phyloP scores from a whole-genome alignment of 2,888 invertebrate genomes.

The Lasioglossum zephyrum region DNA sequence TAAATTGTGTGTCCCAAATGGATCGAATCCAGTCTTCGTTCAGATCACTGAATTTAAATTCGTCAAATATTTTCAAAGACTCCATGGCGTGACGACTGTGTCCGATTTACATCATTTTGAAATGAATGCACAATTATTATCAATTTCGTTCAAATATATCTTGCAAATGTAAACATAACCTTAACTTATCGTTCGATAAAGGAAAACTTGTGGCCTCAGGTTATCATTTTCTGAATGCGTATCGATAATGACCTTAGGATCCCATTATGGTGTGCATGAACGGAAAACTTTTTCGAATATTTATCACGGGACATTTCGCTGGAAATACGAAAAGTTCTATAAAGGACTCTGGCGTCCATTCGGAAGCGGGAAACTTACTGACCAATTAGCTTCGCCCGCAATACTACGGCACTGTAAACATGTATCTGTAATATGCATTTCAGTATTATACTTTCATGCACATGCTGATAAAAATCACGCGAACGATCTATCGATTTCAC shows the following conservation, averaged over 20 bases:
- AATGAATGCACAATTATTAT: slow-evolving; percentile 49
- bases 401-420: background rate
- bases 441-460: background rate
- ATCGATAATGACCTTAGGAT: slow-evolving; percentile 49
- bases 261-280: slow-evolving; percentile 16
- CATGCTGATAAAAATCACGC: background rate
- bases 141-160: slow-evolving; percentile 45
- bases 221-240: slow-evolving; percentile 66
- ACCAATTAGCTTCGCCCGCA: slow-evolving; percentile 48
- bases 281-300: slow-evolving; percentile 26
- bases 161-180: slow-evolving; percentile 70
- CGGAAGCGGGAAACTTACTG: slow-evolving; percentile 61
- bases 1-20: slow-evolving; percentile 86
- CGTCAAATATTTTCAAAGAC: slow-evolving; percentile 76
- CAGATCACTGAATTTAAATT: slow-evolving; percentile 83
- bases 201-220: slow-evolving; percentile 60
- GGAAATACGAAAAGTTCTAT: slow-evolving; percentile 8
- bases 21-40: slow-evolving; percentile 86
- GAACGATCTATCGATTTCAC: background rate
- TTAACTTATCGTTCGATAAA: slow-evolving; percentile 67
- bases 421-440: background rate
- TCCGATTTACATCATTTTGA: slow-evolving; percentile 45
- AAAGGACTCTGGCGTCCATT: slow-evolving; percentile 51
- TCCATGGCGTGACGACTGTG: slow-evolving; percentile 73
- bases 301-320: slow-evolving; percentile 60